A percentile compares a stretch with the other conserved stretches of the same genome.
phyloP scores from a whole-genome alignment of 2,797 vertebrate species.

The Chaetodon trifasciatus region DNA sequence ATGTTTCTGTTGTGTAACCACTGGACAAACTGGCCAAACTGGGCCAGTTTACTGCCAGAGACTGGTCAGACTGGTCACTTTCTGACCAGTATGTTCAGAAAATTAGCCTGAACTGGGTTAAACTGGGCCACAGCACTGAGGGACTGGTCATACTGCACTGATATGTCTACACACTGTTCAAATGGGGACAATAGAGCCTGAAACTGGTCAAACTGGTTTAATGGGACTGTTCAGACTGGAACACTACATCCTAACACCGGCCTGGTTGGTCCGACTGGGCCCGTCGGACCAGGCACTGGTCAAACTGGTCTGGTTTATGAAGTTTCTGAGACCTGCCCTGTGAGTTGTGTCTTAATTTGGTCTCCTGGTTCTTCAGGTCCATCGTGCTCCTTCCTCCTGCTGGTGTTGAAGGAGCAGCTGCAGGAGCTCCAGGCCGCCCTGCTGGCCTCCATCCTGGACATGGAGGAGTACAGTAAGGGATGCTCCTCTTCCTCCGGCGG shows the following conservation, averaged over 20 bases:
- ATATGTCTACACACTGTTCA: too few species aligned
- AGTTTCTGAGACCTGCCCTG: background rate
- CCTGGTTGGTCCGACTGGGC: background rate
- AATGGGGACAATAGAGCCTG: background rate
- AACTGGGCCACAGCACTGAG: too few species aligned
- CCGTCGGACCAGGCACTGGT: too few species aligned
- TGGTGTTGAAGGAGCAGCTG: conserved; percentile 78
- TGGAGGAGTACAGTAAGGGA: conserved; percentile 82
- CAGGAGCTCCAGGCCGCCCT: conserved; percentile 82
- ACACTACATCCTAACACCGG: background rate
- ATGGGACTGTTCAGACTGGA: too few species aligned
- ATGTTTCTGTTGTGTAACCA: background rate
- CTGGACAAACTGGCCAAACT: background rate
- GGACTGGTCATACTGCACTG: too few species aligned
- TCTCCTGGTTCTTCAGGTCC: conserved; percentile 47
- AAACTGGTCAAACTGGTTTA: background rate
- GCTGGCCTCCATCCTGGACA: conserved; percentile 87
- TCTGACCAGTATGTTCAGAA: background rate
- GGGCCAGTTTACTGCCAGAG: too few species aligned
- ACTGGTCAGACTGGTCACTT: background rate
- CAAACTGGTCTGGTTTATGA: too few species aligned
- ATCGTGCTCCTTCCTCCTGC: conserved; percentile 48
- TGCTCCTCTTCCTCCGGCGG: conserved; percentile 53
- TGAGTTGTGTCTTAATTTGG: background rate
- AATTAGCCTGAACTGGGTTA: too few species aligned